These are phyloP conservation scores for Vimba vimba DNA, from an alignment of 2,113 vertebrate genomes.

Conservation along the genomic window DNA sequence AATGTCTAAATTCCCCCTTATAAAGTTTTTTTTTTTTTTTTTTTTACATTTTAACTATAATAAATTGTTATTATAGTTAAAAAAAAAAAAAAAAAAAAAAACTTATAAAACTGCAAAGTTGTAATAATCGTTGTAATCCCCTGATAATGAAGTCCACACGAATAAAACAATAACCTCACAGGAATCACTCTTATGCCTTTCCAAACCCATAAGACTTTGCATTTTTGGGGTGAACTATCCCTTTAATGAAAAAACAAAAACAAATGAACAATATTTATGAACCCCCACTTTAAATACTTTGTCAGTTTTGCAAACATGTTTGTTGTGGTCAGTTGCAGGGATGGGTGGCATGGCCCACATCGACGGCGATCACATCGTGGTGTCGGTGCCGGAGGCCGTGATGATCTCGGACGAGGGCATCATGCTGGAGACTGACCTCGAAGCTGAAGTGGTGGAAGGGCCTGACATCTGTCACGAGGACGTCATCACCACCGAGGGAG, in stretches of 20 bases:
- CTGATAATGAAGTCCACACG: no score
- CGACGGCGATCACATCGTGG: conserved; percentile 97
- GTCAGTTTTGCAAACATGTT: not conserved
- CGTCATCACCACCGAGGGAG: conserved; percentile 84
- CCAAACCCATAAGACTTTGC: no score
- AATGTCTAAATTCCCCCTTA: no score
- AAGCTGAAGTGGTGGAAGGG: conserved; percentile 75
- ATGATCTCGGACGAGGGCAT: conserved; percentile 96
- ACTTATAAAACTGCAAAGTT: no score
- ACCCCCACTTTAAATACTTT: not conserved
- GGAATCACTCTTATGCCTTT: no score
- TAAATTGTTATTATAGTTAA: no score
- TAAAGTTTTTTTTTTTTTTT: no score
- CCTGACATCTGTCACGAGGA: conserved; percentile 73
- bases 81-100: no score
- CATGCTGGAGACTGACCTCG: conserved; percentile 88
- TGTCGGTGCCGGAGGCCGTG: conserved; percentile 95
- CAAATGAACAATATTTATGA: not conserved
- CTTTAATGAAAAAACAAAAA: not conserved
- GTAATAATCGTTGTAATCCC: no score
- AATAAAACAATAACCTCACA: no score
- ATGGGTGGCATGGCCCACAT: conserved; percentile 98
- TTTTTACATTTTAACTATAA: no score
- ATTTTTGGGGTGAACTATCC: not conserved
- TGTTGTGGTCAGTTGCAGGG: conserved; percentile 81